Evolutionary conservation across 2,797 vertebrate species (phyloP).

Genomic region (Avahi laniger): DNA sequence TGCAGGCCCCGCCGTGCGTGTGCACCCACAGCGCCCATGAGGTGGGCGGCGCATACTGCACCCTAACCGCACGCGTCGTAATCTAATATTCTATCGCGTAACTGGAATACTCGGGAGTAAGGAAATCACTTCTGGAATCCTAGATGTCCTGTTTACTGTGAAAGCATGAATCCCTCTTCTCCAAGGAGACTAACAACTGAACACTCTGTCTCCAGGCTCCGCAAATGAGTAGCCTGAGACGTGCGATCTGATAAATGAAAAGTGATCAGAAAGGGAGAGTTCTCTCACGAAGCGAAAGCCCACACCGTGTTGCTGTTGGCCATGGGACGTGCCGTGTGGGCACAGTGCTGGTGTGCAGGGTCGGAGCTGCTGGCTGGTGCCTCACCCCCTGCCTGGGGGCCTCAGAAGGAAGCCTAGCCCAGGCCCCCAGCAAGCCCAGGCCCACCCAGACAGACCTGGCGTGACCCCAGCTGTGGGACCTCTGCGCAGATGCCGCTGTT

Average conservation of each 20-base stretch:
- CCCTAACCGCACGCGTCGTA: accelerated
- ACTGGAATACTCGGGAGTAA: not conserved
- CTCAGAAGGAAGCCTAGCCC: not conserved
- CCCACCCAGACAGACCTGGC: not conserved
- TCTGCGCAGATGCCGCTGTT: not conserved
- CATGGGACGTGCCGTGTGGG: accelerated
- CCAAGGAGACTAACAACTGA: not conserved
- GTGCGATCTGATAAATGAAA: not conserved
- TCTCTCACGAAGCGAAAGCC: accelerated
- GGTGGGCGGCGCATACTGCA: accelerated
- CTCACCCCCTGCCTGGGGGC: not conserved
- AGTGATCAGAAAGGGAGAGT: too few relatives aligned
- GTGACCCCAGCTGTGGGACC: not conserved
- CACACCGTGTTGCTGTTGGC: accelerated
- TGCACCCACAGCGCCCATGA: accelerated
- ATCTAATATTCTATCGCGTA: not conserved
- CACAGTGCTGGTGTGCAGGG: accelerated
- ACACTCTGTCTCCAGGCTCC: not conserved
- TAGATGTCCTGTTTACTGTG: not conserved
- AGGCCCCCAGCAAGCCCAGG: not conserved
- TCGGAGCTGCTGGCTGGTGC: accelerated
- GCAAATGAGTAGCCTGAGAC: not conserved
- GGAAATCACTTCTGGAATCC: not conserved
- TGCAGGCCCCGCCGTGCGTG: too few relatives aligned
- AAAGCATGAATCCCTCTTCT: not conserved